phyloP scores from a whole-genome alignment of 2,888 invertebrate species.

The Fragum sueziense region DNA sequence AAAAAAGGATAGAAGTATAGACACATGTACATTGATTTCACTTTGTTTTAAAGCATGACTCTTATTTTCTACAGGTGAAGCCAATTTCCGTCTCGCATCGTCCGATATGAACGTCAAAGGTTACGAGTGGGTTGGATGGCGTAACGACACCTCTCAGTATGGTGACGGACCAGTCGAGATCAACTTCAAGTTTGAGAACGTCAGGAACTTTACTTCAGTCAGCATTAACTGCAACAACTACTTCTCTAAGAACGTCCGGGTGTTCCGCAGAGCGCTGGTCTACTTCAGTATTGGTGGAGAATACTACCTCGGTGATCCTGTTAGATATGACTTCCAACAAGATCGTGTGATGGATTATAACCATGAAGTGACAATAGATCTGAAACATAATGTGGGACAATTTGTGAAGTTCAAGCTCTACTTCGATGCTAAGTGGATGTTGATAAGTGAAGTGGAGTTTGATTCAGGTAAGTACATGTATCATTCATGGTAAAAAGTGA shows the following conservation, averaged over 20 bases:
- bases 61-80: slow-evolving; percentile 85
- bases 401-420: slow-evolving; percentile 89
- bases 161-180: slow-evolving; percentile 87
- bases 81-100: slow-evolving; percentile 87
- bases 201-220: slow-evolving; percentile 92
- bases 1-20: too few relatives aligned
- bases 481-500: too few relatives aligned
- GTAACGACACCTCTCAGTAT: slow-evolving; percentile 86
- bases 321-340: slow-evolving; percentile 86
- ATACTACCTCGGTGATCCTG: slow-evolving; percentile 89
- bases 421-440: slow-evolving; percentile 94
- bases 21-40: too few relatives aligned
- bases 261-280: slow-evolving; percentile 90
- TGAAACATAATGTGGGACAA: slow-evolving; percentile 91
- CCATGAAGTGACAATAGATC: slow-evolving; percentile 91
- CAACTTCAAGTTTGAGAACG: slow-evolving; percentile 93
- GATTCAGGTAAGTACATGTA: slow-evolving; percentile 92
- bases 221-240: slow-evolving; percentile 93
- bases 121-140: slow-evolving; percentile 96
- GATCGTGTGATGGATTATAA: slow-evolving; percentile 92
- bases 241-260: slow-evolving; percentile 92
- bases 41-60: too few relatives aligned
- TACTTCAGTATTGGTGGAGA: slow-evolving; percentile 90
- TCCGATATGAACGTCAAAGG: slow-evolving; percentile 86
- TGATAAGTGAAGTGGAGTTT: slow-evolving; percentile 94